These are phyloP conservation scores for Hydroisotoma schaefferi DNA, from an alignment of 2,888 invertebrate genomes.

Conservation along the genomic window DNA sequence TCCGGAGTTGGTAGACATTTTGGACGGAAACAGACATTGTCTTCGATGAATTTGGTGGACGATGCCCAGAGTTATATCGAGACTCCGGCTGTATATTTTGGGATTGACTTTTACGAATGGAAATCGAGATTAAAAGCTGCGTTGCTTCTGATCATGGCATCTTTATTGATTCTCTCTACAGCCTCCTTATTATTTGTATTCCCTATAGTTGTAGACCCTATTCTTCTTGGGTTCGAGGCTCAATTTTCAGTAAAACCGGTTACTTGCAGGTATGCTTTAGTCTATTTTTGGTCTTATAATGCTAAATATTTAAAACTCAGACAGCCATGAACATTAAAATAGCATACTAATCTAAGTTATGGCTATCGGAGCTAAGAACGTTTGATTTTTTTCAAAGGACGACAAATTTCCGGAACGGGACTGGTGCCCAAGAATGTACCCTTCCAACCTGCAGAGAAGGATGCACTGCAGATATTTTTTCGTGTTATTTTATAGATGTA, in stretches of 20 bases:
- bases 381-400: constrained; percentile 32
- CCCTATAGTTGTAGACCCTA: constrained; percentile 67
- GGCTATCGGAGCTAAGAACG: too few relatives aligned
- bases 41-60: background rate
- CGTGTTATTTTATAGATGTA: constrained; percentile 66
- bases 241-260: constrained; percentile 39
- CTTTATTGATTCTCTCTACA: constrained; percentile 68
- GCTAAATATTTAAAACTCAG: too few relatives aligned
- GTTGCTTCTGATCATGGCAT: constrained; percentile 66
- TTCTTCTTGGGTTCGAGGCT: constrained; percentile 44
- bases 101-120: constrained; percentile 52
- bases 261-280: constrained; percentile 37
- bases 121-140: constrained; percentile 68
- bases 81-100: background rate
- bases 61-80: background rate
- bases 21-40: background rate
- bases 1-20: constrained; percentile 9
- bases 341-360: background rate
- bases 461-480: constrained; percentile 73
- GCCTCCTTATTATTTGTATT: constrained; percentile 70
- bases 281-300: too few relatives aligned
- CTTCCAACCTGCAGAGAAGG: constrained; percentile 78
- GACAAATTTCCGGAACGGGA: constrained; percentile 39
- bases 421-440: constrained; percentile 72
- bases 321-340: too few relatives aligned